Evolutionary conservation across 1,140 invertebrate species (phyloP).

Genomic region (Heliconius eleuchia): DNA sequence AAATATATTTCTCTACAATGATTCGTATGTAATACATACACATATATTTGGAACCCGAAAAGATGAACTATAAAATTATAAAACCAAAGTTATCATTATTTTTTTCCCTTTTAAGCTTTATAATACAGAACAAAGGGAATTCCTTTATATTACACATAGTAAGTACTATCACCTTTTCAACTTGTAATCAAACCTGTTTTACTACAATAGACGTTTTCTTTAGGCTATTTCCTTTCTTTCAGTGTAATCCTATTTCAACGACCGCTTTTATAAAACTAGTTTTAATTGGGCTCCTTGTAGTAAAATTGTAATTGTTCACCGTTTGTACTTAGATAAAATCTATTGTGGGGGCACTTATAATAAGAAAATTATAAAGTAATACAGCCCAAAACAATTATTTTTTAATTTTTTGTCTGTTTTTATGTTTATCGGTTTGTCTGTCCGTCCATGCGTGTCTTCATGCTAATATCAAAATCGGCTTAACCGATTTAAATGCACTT

Average conservation of each 20-base stretch:
- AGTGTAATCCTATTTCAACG: slow-evolving; percentile 10
- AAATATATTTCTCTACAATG: too few relatives aligned
- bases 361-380: too few relatives aligned
- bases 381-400: too few relatives aligned
- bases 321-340: not conserved
- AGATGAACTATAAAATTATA: too few relatives aligned
- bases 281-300: not conserved
- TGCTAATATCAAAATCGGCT: too few relatives aligned
- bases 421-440: too few relatives aligned
- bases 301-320: not conserved
- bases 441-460: too few relatives aligned
- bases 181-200: slow-evolving; percentile 11
- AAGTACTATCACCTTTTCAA: not conserved
- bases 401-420: too few relatives aligned
- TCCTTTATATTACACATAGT: not conserved
- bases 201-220: slow-evolving; percentile 10
- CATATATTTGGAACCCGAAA: too few relatives aligned
- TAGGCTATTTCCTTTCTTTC: not conserved
- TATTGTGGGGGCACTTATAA: too few relatives aligned
- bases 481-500: too few relatives aligned
- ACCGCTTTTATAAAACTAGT: not conserved
- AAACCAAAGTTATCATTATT: not conserved
- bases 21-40: too few relatives aligned
- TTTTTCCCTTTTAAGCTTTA: not conserved
- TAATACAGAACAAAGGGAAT: not conserved